A percentile compares a stretch with the other conserved stretches of the same genome.
phyloP scores from a whole-genome alignment of 2,113 vertebrate genomes.

The Camarhynchus parvulus region DNA sequence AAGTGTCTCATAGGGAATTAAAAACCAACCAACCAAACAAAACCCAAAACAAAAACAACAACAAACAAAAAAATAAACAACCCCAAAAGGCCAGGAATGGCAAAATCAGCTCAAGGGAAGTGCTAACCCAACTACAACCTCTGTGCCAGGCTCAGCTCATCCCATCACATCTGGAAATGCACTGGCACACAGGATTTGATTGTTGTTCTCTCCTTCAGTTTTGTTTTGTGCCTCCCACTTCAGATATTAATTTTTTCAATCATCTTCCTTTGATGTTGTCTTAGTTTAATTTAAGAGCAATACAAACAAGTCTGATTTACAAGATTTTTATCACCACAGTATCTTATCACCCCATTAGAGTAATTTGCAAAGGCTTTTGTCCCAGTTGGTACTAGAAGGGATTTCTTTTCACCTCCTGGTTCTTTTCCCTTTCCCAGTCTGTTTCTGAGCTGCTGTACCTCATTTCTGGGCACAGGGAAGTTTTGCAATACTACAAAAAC shows the following conservation, averaged over 20 bases:
- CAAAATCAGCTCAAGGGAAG: background rate
- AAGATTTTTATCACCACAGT: background rate
- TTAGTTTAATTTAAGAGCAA: slow-evolving; percentile 27
- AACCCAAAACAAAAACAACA: too few species aligned
- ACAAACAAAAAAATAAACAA: too few species aligned
- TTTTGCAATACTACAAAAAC: slow-evolving; percentile 1
- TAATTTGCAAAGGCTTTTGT: slow-evolving; percentile 1
- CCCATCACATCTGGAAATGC: background rate
- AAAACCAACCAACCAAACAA: too few species aligned
- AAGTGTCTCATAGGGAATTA: background rate
- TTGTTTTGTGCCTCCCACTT: background rate
- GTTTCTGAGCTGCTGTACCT: background rate
- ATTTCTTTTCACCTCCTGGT: background rate
- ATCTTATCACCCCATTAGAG: background rate
- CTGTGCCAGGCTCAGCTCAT: background rate
- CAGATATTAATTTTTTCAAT: background rate
- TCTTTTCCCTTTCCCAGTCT: background rate
- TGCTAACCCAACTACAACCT: background rate
- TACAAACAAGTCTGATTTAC: background rate
- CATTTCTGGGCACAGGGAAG: background rate
- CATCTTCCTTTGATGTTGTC: background rate
- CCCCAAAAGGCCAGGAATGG: background rate
- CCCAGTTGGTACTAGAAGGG: background rate
- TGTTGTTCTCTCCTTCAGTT: background rate
- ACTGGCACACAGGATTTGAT: background rate